Evolutionary conservation across 2,113 vertebrate genomes (phyloP).

Genomic region (Erythrolamprus reginae): DNA sequence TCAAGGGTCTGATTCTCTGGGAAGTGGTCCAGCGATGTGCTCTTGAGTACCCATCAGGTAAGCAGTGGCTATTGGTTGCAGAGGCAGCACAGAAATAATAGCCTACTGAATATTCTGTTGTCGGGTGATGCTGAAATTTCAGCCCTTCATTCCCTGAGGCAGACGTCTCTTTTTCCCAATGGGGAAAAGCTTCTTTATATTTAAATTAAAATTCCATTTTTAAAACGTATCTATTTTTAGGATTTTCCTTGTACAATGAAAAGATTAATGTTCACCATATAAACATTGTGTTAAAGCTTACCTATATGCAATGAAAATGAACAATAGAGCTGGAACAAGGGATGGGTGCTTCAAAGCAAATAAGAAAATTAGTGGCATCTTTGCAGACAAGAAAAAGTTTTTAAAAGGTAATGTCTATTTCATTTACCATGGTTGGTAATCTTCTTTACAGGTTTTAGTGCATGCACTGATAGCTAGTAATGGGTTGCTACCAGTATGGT

Average conservation of each 20-base stretch:
- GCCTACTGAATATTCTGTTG: conserved; percentile 9
- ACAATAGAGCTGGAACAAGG: neutral
- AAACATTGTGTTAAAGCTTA: neutral
- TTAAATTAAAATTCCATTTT: neutral
- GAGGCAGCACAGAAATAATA: neutral
- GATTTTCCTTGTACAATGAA: neutral
- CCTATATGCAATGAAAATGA: neutral
- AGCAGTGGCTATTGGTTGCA: neutral
- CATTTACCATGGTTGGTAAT: too few species aligned
- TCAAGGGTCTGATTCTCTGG: conserved; percentile 7
- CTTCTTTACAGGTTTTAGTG: too few species aligned
- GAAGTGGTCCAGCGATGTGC: neutral
- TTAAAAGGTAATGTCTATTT: neutral
- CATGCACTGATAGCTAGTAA: too few species aligned
- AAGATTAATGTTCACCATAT: neutral
- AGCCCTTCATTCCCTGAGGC: neutral
- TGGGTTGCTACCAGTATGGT: too few species aligned
- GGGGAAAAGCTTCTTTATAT: neutral
- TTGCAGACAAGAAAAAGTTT: neutral
- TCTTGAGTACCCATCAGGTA: neutral
- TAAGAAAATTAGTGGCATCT: neutral
- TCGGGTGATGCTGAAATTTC: neutral
- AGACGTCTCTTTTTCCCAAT: neutral
- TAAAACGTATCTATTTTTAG: neutral
- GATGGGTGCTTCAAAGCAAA: neutral